These are phyloP conservation scores for Sebastes kiyomatsui DNA, from an alignment of 2,797 vertebrate species.

Conservation along the genomic window DNA sequence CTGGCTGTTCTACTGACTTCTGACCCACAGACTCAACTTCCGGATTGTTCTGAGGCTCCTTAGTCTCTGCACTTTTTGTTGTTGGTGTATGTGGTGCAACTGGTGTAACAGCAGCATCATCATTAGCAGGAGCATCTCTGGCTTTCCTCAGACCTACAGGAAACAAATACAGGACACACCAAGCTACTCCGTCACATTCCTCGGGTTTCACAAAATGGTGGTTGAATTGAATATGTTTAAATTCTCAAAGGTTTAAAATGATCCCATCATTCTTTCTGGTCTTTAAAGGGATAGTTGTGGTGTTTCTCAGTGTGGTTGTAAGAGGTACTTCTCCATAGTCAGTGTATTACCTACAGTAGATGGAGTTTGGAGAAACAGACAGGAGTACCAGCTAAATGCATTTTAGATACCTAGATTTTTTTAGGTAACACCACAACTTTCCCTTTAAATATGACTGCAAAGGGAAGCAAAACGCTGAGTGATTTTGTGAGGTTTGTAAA, in stretches of 20 bases:
- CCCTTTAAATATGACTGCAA: neutral
- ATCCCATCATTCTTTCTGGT: neutral
- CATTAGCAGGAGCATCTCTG: fast-evolving
- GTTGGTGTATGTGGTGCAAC: neutral
- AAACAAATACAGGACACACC: neutral
- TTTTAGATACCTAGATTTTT: neutral
- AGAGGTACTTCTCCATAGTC: neutral
- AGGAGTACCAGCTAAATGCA: neutral
- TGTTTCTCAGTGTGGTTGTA: neutral
- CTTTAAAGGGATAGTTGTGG: neutral
- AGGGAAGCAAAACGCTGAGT: neutral
- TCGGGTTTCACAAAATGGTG: no score
- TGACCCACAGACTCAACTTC: fast-evolving
- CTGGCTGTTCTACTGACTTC: neutral
- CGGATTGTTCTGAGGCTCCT: fast-evolving
- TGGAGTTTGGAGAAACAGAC: neutral
- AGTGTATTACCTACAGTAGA: neutral
- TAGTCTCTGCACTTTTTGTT: fast-evolving
- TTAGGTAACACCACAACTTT: neutral
- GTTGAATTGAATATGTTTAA: no score
- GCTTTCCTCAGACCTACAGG: constrained; percentile 34
- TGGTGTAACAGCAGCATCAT: fast-evolving
- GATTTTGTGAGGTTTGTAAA: neutral
- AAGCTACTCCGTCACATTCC: neutral
- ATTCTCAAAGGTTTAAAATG: neutral